A percentile compares a stretch with the other conserved stretches of the same genome.
phyloP scores from a whole-genome alignment of 2,888 invertebrate species.

The Zaprionus lineosus region DNA sequence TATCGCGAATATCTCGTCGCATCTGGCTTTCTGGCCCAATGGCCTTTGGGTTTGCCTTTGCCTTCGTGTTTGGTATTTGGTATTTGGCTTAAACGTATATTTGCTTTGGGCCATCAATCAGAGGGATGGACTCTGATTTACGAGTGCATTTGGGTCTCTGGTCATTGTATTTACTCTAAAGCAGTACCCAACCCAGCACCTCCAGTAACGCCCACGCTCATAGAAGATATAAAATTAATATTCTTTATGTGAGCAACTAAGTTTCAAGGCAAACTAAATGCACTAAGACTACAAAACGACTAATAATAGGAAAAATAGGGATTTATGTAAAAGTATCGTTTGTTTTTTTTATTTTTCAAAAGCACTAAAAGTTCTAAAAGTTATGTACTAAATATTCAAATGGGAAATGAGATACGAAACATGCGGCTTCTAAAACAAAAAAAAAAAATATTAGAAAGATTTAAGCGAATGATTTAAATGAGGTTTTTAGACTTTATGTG shows the following conservation, averaged over 20 bases:
- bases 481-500: too few relatives aligned
- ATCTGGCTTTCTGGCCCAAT: constrained; percentile 41
- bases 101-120: constrained; percentile 50
- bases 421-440: too few relatives aligned
- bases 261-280: constrained; percentile 65
- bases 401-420: too few relatives aligned
- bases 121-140: constrained; percentile 25
- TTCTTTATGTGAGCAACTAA: constrained; percentile 71
- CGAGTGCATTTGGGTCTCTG: constrained; percentile 25
- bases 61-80: constrained; percentile 5
- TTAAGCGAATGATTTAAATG: too few relatives aligned
- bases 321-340: too few relatives aligned
- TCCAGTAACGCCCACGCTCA: constrained; percentile 64
- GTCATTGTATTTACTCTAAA: constrained; percentile 26
- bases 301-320: background rate
- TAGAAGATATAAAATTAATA: constrained; percentile 76
- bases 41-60: constrained; percentile 18
- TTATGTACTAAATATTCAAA: too few relatives aligned
- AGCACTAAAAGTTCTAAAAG: too few relatives aligned
- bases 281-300: constrained; percentile 39
- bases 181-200: constrained; percentile 37
- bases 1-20: constrained; percentile 26
- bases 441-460: too few relatives aligned
- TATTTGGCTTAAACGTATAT: constrained; percentile 4
- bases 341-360: too few relatives aligned